These are phyloP conservation scores for Drosophila anomelani DNA, from an alignment of 2,888 invertebrate species.

Conservation along the genomic window DNA sequence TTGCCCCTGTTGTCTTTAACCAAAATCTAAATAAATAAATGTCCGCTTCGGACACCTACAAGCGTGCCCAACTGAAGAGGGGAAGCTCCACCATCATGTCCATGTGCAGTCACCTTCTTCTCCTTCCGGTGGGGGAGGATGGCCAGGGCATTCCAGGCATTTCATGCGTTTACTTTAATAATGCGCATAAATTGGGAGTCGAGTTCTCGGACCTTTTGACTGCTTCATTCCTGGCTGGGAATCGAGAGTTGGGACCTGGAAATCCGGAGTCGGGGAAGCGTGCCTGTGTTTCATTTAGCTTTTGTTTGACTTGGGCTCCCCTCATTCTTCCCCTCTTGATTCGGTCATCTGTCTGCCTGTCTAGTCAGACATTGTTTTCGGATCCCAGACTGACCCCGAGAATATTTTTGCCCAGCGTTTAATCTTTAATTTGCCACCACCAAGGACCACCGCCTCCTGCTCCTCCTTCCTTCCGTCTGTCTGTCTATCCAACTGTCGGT, in stretches of 20 bases:
- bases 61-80: slow-evolving; percentile 40
- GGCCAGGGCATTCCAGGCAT: slow-evolving; percentile 60
- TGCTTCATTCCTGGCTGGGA: slow-evolving; percentile 63
- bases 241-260: slow-evolving; percentile 7
- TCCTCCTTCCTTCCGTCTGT: slow-evolving; percentile 30
- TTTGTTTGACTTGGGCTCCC: slow-evolving; percentile 67
- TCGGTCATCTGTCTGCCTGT: slow-evolving; percentile 51
- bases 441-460: slow-evolving; percentile 13
- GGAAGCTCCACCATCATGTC: not conserved
- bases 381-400: slow-evolving; percentile 55
- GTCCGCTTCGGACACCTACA: slow-evolving; percentile 71
- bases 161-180: slow-evolving; percentile 77
- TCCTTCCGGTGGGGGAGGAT: not conserved
- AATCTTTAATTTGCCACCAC: slow-evolving; percentile 77
- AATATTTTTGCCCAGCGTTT: slow-evolving; percentile 72
- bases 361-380: slow-evolving; percentile 67
- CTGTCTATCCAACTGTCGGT: slow-evolving; percentile 68
- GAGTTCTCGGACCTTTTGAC: slow-evolving; percentile 68
- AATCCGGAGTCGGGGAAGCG: slow-evolving; percentile 21
- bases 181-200: slow-evolving; percentile 78
- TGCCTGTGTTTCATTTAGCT: slow-evolving; percentile 75
- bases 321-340: not conserved
- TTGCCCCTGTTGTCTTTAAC: slow-evolving; percentile 52
- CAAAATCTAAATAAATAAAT: slow-evolving; percentile 76
- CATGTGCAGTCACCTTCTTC: slow-evolving; percentile 39